These are phyloP conservation scores for Calosoma granatense DNA, from an alignment of 1,140 invertebrate species.

Conservation along the genomic window DNA sequence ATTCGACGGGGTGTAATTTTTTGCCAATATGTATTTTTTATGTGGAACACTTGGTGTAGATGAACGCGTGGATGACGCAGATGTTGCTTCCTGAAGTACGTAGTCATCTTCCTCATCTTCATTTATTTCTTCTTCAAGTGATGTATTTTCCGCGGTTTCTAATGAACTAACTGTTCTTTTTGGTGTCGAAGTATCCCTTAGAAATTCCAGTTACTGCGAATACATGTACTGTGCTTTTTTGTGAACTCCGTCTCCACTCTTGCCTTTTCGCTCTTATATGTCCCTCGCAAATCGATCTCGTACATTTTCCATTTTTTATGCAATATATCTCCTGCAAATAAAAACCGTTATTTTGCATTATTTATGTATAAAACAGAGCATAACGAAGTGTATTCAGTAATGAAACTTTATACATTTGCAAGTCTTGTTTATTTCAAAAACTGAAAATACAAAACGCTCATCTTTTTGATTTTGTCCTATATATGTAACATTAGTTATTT, in stretches of 20 bases:
- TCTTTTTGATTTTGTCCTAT: no score
- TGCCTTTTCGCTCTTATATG: no score
- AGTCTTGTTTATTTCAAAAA: no score
- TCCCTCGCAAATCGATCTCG: no score
- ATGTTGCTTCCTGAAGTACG: conserved; percentile 2
- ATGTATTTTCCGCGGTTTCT: not conserved
- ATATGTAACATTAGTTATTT: no score
- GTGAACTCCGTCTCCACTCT: conserved; percentile 7
- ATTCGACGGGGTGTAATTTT: conserved; percentile 12
- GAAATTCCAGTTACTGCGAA: conserved; percentile 8
- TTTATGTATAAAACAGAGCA: no score
- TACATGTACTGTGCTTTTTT: conserved; percentile 12
- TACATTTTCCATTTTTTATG: no score
- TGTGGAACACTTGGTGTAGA: conserved; percentile 10
- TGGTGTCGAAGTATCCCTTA: conserved; percentile 11
- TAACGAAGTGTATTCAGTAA: no score
- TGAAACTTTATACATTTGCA: no score
- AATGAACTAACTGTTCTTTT: conserved; percentile 10
- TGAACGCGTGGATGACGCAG: conserved; percentile 8
- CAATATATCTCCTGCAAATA: no score
- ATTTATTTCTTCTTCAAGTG: conserved; percentile 9
- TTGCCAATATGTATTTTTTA: conserved; percentile 11
- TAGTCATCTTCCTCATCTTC: conserved; percentile 11
- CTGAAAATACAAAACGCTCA: no score
- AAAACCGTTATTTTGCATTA: no score